These are phyloP conservation scores for Troides aeacus DNA, from an alignment of 2,888 invertebrate species.

Conservation along the genomic window DNA sequence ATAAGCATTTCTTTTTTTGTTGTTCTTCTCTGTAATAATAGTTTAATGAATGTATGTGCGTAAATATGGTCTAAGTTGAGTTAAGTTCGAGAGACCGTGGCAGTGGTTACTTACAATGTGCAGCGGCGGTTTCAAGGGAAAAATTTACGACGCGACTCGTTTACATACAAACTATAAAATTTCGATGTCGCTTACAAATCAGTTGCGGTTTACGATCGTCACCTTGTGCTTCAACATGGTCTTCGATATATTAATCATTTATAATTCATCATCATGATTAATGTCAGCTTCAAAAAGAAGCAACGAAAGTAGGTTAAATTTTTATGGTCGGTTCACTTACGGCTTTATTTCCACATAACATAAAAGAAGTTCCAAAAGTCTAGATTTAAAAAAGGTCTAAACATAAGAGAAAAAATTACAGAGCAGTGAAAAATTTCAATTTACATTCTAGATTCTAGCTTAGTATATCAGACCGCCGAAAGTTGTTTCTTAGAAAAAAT, in stretches of 20 bases:
- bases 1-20: too few relatives aligned
- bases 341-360: too few relatives aligned
- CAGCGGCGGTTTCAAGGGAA: slow-evolving; percentile 15
- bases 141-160: slow-evolving; percentile 19
- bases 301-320: too few relatives aligned
- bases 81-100: slow-evolving; percentile 2
- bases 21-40: too few relatives aligned
- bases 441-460: neutral
- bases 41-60: too few relatives aligned
- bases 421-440: neutral
- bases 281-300: too few relatives aligned
- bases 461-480: slow-evolving; percentile 7
- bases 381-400: too few relatives aligned
- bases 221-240: neutral
- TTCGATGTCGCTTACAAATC: slow-evolving; percentile 24
- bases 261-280: too few relatives aligned
- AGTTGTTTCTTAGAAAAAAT: slow-evolving; percentile 1
- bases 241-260: too few relatives aligned
- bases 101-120: slow-evolving; percentile 18
- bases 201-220: slow-evolving; percentile 9
- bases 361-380: too few relatives aligned
- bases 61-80: neutral
- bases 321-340: too few relatives aligned
- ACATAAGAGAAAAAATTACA: too few relatives aligned
- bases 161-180: slow-evolving; percentile 21